These are phyloP conservation scores for Himalopsyche anomala DNA, from an alignment of 2,888 invertebrate species.

Conservation along the genomic window DNA sequence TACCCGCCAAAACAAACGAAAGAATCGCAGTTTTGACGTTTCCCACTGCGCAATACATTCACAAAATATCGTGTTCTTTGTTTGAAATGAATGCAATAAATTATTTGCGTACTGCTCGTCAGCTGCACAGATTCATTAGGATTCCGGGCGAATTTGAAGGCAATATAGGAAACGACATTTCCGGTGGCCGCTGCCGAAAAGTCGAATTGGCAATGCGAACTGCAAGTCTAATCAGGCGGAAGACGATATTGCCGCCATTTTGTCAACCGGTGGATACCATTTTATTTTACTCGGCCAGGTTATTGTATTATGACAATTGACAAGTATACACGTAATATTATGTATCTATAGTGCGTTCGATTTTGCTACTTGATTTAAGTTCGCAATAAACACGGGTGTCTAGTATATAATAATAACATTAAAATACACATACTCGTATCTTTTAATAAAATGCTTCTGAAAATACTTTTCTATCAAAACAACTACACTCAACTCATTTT, in stretches of 20 bases:
- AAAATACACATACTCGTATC: too few relatives aligned
- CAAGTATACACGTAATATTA: too few relatives aligned
- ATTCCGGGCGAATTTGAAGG: constrained; percentile 58
- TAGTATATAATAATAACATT: too few relatives aligned
- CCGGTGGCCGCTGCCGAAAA: constrained; percentile 63
- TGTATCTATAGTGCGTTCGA: too few relatives aligned
- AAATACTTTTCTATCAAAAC: too few relatives aligned
- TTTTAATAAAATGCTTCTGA: too few relatives aligned
- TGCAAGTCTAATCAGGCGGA: constrained; percentile 49
- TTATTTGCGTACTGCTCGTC: not conserved
- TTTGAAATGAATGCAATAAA: constrained; percentile 11
- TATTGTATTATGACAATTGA: too few relatives aligned
- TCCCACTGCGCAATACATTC: not conserved
- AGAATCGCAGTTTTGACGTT: not conserved
- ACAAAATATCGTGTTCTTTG: not conserved
- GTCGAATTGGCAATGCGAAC: constrained; percentile 45
- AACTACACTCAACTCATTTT: too few relatives aligned
- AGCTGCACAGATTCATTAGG: constrained; percentile 47
- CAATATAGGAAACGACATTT: constrained; percentile 62
- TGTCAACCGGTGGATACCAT: not conserved
- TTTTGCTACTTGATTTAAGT: too few relatives aligned
- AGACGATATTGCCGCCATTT: not conserved
- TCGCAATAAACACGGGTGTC: too few relatives aligned
- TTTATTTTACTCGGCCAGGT: not conserved
- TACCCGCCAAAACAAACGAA: too few relatives aligned